Conservation (phyloP, 2,888 invertebrate genomes). For the Drosophila subquinaria region DNA sequence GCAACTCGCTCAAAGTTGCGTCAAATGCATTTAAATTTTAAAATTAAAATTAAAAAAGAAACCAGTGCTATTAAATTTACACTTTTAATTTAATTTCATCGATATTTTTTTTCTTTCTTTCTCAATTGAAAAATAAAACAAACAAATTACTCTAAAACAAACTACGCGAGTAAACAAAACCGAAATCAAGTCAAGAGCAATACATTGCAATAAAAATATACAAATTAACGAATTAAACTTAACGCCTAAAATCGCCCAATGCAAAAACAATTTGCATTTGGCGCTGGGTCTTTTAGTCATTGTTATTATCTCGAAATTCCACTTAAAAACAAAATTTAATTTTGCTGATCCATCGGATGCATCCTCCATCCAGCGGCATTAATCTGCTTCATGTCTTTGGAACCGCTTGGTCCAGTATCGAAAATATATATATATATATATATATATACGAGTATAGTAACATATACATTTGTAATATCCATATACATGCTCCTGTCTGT, state of each 20-base stretch:
- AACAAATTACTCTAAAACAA: constrained; percentile 38
- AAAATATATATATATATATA: constrained; percentile 25
- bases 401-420: constrained; percentile 62
- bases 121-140: constrained; percentile 16
- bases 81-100: constrained; percentile 33
- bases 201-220: constrained; percentile 42
- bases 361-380: constrained; percentile 40
- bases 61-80: constrained; percentile 29
- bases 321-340: constrained; percentile 69
- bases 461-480: constrained; percentile 3
- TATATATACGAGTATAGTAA: constrained; percentile 24
- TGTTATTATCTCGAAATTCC: constrained; percentile 49
- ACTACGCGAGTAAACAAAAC: constrained; percentile 49
- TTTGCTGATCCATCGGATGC: constrained; percentile 56
- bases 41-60: constrained; percentile 24
- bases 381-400: constrained; percentile 60
- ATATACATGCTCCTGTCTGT: constrained; percentile 10
- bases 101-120: constrained; percentile 7
- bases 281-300: constrained; percentile 64
- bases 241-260: constrained; percentile 58
- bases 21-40: constrained; percentile 53
- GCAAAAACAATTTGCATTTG: constrained; percentile 57
- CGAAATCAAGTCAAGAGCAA: constrained; percentile 52
- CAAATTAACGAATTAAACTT: constrained; percentile 63
- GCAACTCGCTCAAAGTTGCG: constrained; percentile 66